These are phyloP conservation scores for Silvanus unidentatus DNA, from an alignment of 2,888 invertebrate genomes.

Conservation along the genomic window DNA sequence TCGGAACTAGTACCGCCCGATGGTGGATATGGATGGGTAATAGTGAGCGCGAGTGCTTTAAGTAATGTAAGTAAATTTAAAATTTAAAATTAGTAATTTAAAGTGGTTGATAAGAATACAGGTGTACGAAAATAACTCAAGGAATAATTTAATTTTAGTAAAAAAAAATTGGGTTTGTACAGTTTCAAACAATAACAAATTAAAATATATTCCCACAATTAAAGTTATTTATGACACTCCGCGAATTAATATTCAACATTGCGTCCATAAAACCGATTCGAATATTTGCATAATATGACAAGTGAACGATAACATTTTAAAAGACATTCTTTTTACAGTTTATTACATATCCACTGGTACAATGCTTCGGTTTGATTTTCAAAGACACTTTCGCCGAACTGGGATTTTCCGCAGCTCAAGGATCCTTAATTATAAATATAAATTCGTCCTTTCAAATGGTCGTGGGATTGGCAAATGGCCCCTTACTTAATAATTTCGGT, in stretches of 20 bases:
- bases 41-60: constrained; percentile 54
- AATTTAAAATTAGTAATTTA: constrained; percentile 1
- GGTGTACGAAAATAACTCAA: too few relatives aligned
- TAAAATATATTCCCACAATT: too few relatives aligned
- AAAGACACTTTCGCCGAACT: constrained; percentile 56
- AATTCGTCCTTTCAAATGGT: constrained; percentile 65
- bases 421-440: constrained; percentile 57
- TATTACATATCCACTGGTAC: constrained; percentile 29
- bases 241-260: too few relatives aligned
- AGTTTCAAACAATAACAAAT: too few relatives aligned
- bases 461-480: constrained; percentile 60
- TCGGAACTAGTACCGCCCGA: constrained; percentile 51
- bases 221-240: too few relatives aligned
- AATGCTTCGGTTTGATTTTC: constrained; percentile 62
- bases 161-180: neutral
- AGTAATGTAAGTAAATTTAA: constrained; percentile 54
- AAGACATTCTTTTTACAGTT: constrained; percentile 31
- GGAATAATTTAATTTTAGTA: neutral
- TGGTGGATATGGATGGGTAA: constrained; percentile 62
- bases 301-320: too few relatives aligned
- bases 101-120: too few relatives aligned
- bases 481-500: constrained; percentile 55
- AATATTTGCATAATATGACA: neutral
- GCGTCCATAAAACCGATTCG: neutral
- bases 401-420: constrained; percentile 55